A percentile compares a stretch with the other conserved stretches of the same genome.
Conservation (phyloP, 2,888 invertebrate species). For the Plemyria rubiginata region DNA sequence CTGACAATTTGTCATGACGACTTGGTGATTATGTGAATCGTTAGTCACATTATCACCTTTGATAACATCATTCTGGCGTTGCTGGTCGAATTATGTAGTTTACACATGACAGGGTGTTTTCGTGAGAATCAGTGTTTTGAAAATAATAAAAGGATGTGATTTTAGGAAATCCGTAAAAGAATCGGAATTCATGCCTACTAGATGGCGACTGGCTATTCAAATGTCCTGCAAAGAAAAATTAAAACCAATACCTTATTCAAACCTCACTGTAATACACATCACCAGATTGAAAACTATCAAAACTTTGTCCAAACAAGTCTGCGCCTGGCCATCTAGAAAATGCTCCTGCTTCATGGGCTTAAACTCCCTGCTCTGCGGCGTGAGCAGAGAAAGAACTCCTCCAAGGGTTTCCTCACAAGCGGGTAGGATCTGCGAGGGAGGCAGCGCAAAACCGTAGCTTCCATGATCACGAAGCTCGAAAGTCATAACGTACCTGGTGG, state of each 20-base stretch:
- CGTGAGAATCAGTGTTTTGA: conserved; percentile 29
- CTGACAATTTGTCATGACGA: conserved; percentile 77
- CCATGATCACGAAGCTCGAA: conserved; percentile 88
- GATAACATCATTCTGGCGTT: conserved; percentile 73
- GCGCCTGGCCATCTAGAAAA: conserved; percentile 20
- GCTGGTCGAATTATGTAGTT: conserved; percentile 56
- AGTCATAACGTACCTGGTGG: conserved; percentile 83
- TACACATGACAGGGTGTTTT: conserved; percentile 42
- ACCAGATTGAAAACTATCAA: conserved; percentile 52
- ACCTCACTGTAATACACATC: conserved; percentile 59
- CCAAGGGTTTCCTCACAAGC: conserved; percentile 86
- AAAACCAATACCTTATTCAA: conserved; percentile 41
- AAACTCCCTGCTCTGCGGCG: conserved; percentile 12
- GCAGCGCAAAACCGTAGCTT: conserved; percentile 87
- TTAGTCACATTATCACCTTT: conserved; percentile 81
- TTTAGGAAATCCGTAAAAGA: neutral
- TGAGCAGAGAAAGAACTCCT: conserved; percentile 64
- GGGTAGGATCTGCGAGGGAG: conserved; percentile 86
- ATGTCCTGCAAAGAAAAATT: neutral
- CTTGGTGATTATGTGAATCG: conserved; percentile 76
- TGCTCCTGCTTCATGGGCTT: neutral
- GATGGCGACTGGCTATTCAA: neutral
- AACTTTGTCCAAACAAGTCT: conserved; percentile 44
- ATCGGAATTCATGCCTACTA: neutral
- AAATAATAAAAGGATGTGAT: conserved; percentile 25